Evolutionary conservation across 2,113 vertebrate genomes (phyloP).

Genomic region (Mugil cephalus): DNA sequence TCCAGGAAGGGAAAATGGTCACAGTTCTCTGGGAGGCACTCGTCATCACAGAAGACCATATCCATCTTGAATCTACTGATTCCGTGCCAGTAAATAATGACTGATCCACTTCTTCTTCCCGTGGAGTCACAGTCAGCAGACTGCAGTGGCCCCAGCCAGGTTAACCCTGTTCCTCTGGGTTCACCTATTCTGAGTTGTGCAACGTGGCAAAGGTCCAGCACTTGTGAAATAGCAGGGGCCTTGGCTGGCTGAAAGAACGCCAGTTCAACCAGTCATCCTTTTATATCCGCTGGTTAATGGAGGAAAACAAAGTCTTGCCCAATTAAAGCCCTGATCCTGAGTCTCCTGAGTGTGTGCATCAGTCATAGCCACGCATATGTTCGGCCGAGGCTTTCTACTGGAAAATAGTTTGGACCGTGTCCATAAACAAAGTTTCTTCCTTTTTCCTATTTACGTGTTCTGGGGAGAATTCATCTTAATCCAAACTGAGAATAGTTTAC

Average conservation of each 20-base stretch:
- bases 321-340: constrained; percentile 44
- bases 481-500: neutral
- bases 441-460: neutral
- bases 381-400: neutral
- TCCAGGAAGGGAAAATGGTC: neutral
- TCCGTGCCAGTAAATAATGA: constrained; percentile 27
- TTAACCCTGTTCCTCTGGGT: constrained; percentile 60
- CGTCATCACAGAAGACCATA: neutral
- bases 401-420: constrained; percentile 4
- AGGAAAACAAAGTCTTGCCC: constrained; percentile 55
- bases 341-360: constrained; percentile 16
- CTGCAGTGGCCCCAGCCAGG: constrained; percentile 40
- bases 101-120: constrained; percentile 14
- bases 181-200: constrained; percentile 73
- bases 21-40: neutral
- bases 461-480: neutral
- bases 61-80: constrained; percentile 10
- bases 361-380: neutral
- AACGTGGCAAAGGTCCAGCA: constrained; percentile 71
- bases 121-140: constrained; percentile 23
- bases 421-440: neutral
- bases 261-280: constrained; percentile 60
- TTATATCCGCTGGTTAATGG: constrained; percentile 46
- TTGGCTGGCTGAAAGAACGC: constrained; percentile 59
- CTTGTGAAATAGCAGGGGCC: constrained; percentile 75